phyloP scores from a whole-genome alignment of 2,797 vertebrate genomes.

The Gila robusta region DNA sequence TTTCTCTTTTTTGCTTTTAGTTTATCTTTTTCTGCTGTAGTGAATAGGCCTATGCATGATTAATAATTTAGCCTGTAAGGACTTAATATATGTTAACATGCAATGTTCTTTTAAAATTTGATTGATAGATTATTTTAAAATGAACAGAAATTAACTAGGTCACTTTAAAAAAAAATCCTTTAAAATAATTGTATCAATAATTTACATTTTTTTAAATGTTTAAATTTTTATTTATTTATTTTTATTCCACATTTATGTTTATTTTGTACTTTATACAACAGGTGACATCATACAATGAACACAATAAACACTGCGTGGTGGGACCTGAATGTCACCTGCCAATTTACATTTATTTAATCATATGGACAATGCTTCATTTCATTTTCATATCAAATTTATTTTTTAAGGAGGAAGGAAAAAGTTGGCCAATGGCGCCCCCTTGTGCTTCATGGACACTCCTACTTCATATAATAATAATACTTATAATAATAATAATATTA shows the following conservation, averaged over 20 bases:
- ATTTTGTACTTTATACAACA: no score
- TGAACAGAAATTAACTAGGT: not conserved
- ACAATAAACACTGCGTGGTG: no score
- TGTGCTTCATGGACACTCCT: not conserved
- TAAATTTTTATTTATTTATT: no score
- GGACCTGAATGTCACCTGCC: no score
- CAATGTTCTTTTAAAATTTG: not conserved
- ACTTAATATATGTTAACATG: not conserved
- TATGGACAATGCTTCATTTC: not conserved
- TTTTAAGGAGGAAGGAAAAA: not conserved
- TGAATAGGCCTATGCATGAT: not conserved
- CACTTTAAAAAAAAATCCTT: not conserved
- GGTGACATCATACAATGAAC: no score
- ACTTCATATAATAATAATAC: not conserved
- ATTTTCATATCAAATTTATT: not conserved
- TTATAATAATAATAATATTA: not conserved
- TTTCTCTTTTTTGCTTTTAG: not conserved
- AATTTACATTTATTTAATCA: not conserved
- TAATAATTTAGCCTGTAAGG: not conserved
- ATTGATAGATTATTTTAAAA: not conserved
- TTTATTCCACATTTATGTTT: no score
- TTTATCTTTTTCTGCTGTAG: not conserved
- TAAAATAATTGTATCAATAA: not conserved
- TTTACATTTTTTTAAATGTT: not conserved
- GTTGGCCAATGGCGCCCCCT: constrained; percentile 10